These are phyloP conservation scores for Elgonia sp. DNA, from an alignment of 2,888 invertebrate species.

Conservation along the genomic window DNA sequence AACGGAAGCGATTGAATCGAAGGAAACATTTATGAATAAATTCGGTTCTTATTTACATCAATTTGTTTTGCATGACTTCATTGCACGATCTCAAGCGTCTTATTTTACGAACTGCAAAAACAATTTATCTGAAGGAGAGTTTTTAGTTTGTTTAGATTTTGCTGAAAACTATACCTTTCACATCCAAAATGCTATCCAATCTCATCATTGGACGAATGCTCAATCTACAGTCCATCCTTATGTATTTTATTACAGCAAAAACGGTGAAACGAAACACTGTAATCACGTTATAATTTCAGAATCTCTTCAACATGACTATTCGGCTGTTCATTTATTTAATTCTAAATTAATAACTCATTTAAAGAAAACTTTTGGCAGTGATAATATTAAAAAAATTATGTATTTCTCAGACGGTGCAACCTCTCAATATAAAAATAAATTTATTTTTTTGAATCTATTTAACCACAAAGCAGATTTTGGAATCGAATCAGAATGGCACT, in stretches of 20 bases:
- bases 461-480: constrained; percentile 63
- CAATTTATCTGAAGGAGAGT: constrained; percentile 2
- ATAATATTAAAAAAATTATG: constrained; percentile 53
- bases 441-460: constrained; percentile 58
- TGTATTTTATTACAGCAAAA: constrained; percentile 24
- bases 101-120: constrained; percentile 33
- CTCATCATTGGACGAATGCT: constrained; percentile 20
- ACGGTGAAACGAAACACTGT: neutral
- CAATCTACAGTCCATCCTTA: constrained; percentile 42
- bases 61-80: constrained; percentile 31
- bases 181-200: constrained; percentile 52
- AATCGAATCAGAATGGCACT: constrained; percentile 60
- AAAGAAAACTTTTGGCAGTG: constrained; percentile 10
- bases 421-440: constrained; percentile 8
- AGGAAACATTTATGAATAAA: constrained; percentile 23
- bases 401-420: constrained; percentile 69
- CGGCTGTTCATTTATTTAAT: constrained; percentile 54
- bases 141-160: constrained; percentile 42
- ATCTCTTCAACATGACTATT: constrained; percentile 18
- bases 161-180: constrained; percentile 44
- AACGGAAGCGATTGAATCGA: constrained; percentile 24
- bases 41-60: constrained; percentile 7
- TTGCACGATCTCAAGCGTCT: constrained; percentile 21
- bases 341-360: constrained; percentile 54
- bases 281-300: constrained; percentile 38